phyloP scores from a whole-genome alignment of 2,113 vertebrate species.

The Muntiacus reevesi region DNA sequence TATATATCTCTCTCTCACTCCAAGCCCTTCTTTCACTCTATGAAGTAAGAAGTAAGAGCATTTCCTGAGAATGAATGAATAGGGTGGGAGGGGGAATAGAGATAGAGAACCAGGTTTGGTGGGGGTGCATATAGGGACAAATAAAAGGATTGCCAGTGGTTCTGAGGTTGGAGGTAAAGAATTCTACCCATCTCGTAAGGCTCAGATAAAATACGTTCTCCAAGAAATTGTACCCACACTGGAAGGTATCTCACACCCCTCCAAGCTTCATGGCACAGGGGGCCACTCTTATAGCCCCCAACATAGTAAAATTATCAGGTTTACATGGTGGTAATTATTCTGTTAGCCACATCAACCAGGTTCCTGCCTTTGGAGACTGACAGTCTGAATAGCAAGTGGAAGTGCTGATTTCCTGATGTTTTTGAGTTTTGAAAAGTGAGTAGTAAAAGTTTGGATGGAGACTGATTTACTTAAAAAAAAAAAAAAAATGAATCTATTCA shows the following conservation, averaged over 20 bases:
- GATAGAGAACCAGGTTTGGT: background rate
- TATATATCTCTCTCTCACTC: background rate
- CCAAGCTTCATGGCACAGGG: background rate
- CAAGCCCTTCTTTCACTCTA: background rate
- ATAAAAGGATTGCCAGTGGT: background rate
- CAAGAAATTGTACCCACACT: background rate
- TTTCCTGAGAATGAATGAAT: background rate
- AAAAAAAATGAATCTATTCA: background rate
- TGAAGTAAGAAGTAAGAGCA: background rate
- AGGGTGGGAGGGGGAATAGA: background rate
- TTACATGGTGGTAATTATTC: background rate
- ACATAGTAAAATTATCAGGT: background rate
- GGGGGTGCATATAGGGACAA: too few relatives aligned
- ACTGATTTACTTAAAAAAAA: background rate
- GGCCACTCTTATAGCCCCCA: background rate
- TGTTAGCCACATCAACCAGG: accelerated
- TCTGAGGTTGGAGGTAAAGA: background rate
- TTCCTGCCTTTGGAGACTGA: background rate
- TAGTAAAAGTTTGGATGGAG: background rate
- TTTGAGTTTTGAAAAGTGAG: constrained; percentile 8
- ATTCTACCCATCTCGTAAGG: background rate
- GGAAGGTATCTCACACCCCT: background rate
- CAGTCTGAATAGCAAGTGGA: background rate
- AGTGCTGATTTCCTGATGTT: background rate
- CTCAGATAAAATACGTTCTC: background rate